Base-by-base conservation (phyloP, 2,797 vertebrate species). In the Okamejei kenojei region DNA sequence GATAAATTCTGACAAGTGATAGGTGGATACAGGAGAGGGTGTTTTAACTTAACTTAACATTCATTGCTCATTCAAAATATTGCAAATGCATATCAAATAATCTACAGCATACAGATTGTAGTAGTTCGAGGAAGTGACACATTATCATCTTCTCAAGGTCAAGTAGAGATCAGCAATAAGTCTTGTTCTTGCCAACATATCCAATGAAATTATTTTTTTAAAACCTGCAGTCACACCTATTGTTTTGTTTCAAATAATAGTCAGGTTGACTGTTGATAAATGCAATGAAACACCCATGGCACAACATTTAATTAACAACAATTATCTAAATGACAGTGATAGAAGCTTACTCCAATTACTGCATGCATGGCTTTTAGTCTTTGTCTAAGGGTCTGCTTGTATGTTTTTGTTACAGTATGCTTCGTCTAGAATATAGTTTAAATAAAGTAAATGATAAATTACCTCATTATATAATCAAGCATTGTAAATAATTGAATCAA, bases 401-500 rank as follows among this genome's bases (percentile, higher is more conserved):
- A 23, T 65, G 26, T 8, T 65, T 88, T 88, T 88, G 84, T 65
- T 88, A 26, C 84, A 68, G 32, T 32, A 13, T 65, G 84, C 63
- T 88, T 65, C 29, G 29, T 65, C n/a, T 3, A 88, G 58, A 88
- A 26, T 29, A 35, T 58, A 88, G 84, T 68, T 88, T 32, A 88
- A 35, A 65, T 61, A 68, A 35, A 86, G 32, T 65, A 88, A 88
- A 88, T 65, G 84, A 65, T 15, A 68, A 32, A 88, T 88, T 29
- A 65, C 65, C 79, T 26, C 84, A 90, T n/a, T 21, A 17, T 90
- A 71, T 82, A 82, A 29, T 58, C 4, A 26, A 82, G 80, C 45
- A 58, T 7, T 58, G 54, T 82, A 90, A 90, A 90, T 90, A 71
- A 71, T 9, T 90, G 86, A 71, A 90, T 63, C 26, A 61, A 63